Evolutionary conservation across 1,140 invertebrate species (phyloP).

Genomic region (Drosophila virilis): DNA sequence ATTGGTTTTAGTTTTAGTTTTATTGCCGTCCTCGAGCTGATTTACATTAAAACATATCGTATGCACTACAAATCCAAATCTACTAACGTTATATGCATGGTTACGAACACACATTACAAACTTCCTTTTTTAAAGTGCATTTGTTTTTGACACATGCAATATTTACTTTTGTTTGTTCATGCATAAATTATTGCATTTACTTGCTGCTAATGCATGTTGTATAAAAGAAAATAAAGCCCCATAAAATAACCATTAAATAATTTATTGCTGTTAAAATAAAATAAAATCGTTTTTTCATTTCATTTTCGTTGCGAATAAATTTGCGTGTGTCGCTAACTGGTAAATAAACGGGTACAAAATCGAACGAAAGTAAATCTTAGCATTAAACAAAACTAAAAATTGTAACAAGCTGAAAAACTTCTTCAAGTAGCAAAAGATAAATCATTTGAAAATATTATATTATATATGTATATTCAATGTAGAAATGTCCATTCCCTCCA

Average conservation of each 20-base stretch:
- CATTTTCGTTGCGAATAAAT: not conserved
- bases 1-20: conserved; percentile 23
- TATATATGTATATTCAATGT: no score
- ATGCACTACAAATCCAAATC: conserved; percentile 9
- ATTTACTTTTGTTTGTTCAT: conserved; percentile 43
- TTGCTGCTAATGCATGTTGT: conserved; percentile 18
- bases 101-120: conserved; percentile 8
- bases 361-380: no score
- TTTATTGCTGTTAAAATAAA: conserved; percentile 15
- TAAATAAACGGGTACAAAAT: not conserved
- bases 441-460: no score
- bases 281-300: not conserved
- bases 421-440: no score
- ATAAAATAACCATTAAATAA: conserved; percentile 23
- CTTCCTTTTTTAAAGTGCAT: conserved; percentile 22
- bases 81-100: not conserved
- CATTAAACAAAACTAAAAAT: not conserved
- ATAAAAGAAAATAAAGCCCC: conserved; percentile 3
- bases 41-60: conserved; percentile 26
- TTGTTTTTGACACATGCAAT: conserved; percentile 37
- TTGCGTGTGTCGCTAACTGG: not conserved
- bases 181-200: conserved; percentile 22
- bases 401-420: no score
- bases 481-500: no score
- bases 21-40: conserved; percentile 22